These are phyloP conservation scores for Drosophila falleni DNA, from an alignment of 2,888 invertebrate genomes.

Conservation along the genomic window DNA sequence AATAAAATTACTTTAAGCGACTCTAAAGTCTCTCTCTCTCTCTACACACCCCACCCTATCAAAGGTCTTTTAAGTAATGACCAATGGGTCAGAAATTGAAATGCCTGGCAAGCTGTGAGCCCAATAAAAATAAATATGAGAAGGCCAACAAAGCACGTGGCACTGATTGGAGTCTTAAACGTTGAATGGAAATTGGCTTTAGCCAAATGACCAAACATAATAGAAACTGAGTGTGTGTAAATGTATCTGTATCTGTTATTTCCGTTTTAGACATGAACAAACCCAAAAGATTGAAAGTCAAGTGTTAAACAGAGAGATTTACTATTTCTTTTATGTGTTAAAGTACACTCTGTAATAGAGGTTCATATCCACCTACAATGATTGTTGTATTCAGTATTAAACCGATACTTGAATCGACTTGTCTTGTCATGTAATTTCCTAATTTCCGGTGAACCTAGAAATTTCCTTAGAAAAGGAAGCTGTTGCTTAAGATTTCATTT, in stretches of 20 bases:
- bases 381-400: conserved; percentile 15
- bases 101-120: conserved; percentile 48
- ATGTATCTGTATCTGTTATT: conserved; percentile 15
- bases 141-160: conserved; percentile 53
- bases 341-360: conserved; percentile 5
- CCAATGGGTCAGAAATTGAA: conserved; percentile 54
- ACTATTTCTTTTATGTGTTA: conserved; percentile 34
- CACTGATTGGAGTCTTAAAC: conserved; percentile 38
- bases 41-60: background rate
- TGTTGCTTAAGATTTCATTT: background rate
- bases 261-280: conserved; percentile 44
- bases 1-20: conserved; percentile 57
- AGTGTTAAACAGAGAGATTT: conserved; percentile 46
- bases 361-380: background rate
- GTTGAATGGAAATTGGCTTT: conserved; percentile 47
- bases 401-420: conserved; percentile 1
- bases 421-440: conserved; percentile 16
- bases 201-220: conserved; percentile 35
- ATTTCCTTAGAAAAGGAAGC: background rate
- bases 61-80: conserved; percentile 36
- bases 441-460: background rate
- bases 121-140: conserved; percentile 14
- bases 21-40: conserved; percentile 8
- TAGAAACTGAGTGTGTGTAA: conserved; percentile 18
- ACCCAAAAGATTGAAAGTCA: conserved; percentile 40